Evolutionary conservation across 2,888 invertebrate genomes (phyloP), one percentile per base, ranked within the genome.

Genomic region (Scaptomyza reducta): DNA sequence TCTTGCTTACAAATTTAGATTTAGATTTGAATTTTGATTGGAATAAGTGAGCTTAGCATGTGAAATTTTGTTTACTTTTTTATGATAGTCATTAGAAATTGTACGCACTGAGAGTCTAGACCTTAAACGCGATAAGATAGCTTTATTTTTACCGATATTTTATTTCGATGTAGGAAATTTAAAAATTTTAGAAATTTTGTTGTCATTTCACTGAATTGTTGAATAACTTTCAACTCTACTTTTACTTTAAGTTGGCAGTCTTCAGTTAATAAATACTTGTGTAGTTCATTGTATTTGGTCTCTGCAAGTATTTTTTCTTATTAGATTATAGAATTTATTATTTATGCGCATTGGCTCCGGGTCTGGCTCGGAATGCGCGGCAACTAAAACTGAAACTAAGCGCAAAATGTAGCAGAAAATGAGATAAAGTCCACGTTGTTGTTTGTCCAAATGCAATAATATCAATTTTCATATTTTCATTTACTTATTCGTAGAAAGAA

Each of bases 381-480:
- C 59, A 58, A 74, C 64, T 74, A 65, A 58, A 61, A 77, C 71
- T 79, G 71, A 59, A 55, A 70, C 74, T 72, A 61, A 80, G 65
- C 62, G 33, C 66, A 72, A 67, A 70, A 40, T 59, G 44, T 65
- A 54, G 62, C 63, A 66, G 66, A 65, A 74, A 74, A 71, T 70
- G 65, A 73, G 70, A 74, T 74, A 70, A 68, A 61, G 68, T 65
- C 69, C 27, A 53, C 55, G 65, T 42, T 50, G 6, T 70, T 62
- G 77, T 54, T 77, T 79, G 76, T 72, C 72, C 80, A 74, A 79
- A 76, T 81, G 81, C 74, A 75, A 77, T 76, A 82, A 84, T 87
- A 87, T 87, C 82, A 79, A 87, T 84, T 86, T 84, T 84, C 81
- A 83, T 80, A 80, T 83, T 80, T 79, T 78, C 65, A 79, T 77